Evolutionary conservation across 53 echinoderm and acorn worm species (phyloP), one percentile per base, ranked within the genome.

Genomic region (Luidia sarsii): DNA sequence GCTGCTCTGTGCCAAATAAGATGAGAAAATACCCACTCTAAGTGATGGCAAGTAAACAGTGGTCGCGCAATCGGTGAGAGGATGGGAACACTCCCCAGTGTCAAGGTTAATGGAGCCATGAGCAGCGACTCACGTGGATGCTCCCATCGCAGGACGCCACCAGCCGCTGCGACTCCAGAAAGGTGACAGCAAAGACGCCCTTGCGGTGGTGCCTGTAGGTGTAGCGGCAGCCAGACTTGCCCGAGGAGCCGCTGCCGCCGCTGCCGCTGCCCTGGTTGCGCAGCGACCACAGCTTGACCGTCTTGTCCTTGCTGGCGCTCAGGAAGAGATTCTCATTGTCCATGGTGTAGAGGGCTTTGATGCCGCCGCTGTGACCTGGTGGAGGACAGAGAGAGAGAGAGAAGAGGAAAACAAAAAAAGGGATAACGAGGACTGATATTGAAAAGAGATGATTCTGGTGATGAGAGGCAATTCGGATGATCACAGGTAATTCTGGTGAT

Each of bases 241-340:
- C 53, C 0, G 84, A 73, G n/a, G n/a, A n/a, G n/a, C n/a, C n/a
- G n/a, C n/a, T n/a, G n/a, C n/a, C n/a, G n/a, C n/a, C n/a, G n/a
- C n/a, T n/a, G 11, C 96, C 96, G 50, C 93, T 86, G 28, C 96
- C 96, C 29, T 88, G 88, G 82, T 93, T 96, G 36, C 89, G 90
- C 13, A 96, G 88, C 1, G 96, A 93, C 96, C 96, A 96, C 6
- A 96, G 72, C 65, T 93, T 93, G 46, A 96, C 96, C 4, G 91
- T 96, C 68, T 96, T 96, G 70, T 96, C 96, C 51, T 88, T 90
- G 82, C 96, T 96, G 16, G 93, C 86, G 41, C 96, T 96, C 41
- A 93, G 80, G 67, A 96, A 96, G 11, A 93, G 83, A 39, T 90
- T 90, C 84, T 96, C 96, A 69, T 96, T 91, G 18, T 87, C 93